Conservation (phyloP, 2,113 vertebrate species). For the Lucifuga dentata region DNA sequence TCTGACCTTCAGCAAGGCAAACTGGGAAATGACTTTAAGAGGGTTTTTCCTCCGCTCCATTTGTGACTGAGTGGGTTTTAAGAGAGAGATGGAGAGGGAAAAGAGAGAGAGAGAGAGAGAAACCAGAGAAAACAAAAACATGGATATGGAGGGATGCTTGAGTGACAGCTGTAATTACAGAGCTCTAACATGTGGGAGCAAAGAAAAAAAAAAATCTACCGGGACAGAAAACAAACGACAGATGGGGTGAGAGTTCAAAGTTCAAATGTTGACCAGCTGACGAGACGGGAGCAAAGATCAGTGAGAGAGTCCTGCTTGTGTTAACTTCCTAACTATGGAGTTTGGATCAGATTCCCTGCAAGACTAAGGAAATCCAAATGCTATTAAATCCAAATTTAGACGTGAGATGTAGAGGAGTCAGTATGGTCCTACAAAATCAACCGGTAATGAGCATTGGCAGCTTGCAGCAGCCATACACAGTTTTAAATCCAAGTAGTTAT, state of each 20-base stretch:
- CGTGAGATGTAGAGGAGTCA: not conserved
- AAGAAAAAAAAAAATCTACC: slow-evolving; percentile 12
- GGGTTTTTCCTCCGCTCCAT: slow-evolving; percentile 31
- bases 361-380: not conserved
- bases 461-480: slow-evolving; percentile 41
- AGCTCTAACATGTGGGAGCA: slow-evolving; percentile 47
- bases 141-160: slow-evolving; percentile 40
- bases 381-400: slow-evolving; percentile 6
- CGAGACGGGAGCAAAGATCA: slow-evolving; percentile 55
- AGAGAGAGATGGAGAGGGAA: slow-evolving; percentile 24
- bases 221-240: slow-evolving; percentile 61
- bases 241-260: slow-evolving; percentile 64
- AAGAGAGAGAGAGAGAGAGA: slow-evolving; percentile 9
- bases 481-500: not conserved
- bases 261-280: slow-evolving; percentile 63
- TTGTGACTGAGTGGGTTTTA: slow-evolving; percentile 46
- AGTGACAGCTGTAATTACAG: slow-evolving; percentile 75
- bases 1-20: slow-evolving; percentile 64
- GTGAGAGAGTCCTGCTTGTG: slow-evolving; percentile 40
- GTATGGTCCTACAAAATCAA: slow-evolving; percentile 42
- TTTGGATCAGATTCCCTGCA: slow-evolving; percentile 20
- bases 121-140: slow-evolving; percentile 21
- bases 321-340: slow-evolving; percentile 32
- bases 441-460: slow-evolving; percentile 68
- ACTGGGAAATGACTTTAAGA: slow-evolving; percentile 67